phyloP scores from a whole-genome alignment of 2,797 vertebrate genomes.

The Manis pentadactyla region DNA sequence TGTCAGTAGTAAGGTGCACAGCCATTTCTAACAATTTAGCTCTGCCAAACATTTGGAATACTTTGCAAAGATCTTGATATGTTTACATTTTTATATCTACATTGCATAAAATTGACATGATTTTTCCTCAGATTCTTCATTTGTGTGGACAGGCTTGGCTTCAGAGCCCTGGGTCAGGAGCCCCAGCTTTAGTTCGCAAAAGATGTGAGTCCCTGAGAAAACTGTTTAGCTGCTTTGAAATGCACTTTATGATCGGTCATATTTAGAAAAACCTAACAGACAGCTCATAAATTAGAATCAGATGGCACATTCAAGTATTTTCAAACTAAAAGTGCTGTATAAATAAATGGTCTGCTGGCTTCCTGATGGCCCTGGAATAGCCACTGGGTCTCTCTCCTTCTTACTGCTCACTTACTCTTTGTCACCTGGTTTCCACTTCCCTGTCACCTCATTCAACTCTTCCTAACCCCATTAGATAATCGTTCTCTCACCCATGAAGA shows the following conservation, averaged over 20 bases:
- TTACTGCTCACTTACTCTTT: not conserved
- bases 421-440: not conserved
- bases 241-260: not conserved
- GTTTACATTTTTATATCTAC: not conserved
- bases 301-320: not conserved
- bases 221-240: not conserved
- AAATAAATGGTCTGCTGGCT: not conserved
- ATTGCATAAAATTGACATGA: not conserved
- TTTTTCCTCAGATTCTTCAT: not conserved
- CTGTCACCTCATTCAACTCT: not conserved
- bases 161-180: not conserved
- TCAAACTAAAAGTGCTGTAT: not conserved
- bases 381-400: not conserved
- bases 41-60: not conserved
- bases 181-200: not conserved
- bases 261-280: not conserved
- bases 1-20: constrained; percentile 93
- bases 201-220: not conserved
- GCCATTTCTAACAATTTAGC: not conserved
- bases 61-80: not conserved
- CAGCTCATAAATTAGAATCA: not conserved
- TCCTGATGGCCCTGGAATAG: not conserved
- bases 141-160: not conserved
- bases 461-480: not conserved
- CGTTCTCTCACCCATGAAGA: not conserved